Base-by-base conservation (phyloP, 2,888 invertebrate genomes). In the Tolmerus cingulatus region DNA sequence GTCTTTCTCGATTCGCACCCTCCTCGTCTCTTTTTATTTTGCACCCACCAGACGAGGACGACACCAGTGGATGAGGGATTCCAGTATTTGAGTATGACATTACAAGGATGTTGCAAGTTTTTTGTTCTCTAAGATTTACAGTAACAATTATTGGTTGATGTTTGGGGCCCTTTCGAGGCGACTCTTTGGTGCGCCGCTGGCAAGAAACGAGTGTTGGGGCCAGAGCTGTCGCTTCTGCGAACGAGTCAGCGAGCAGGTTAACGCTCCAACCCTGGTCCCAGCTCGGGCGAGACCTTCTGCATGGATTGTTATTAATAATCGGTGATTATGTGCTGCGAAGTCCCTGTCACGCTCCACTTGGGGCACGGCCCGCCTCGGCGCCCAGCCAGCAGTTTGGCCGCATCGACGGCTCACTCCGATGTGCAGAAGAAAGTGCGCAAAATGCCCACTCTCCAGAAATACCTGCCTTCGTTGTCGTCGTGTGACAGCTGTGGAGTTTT, bases 21-120 rank as follows among this genome's bases (percentile, higher is more conserved):
- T 85, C 43, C 27, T 74, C 34, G 27, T 74, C 46, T 74, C 84
- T 84, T 74, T 84, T 84, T n/a, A 46, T 85, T 85, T 74, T 46
- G 43, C 74, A 85, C 74, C 74, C n/a, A 74, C 37, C 27, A 85
- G 85, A 85, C 66, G 82, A 84, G 37, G 82, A 84, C 82, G 66
- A 66, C 82, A 84, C 34, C n/a, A 84, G 37, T 74, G 30, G 43
- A 74, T 85, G 46, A 85, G 74, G 46, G 85, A 85, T 85, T 85
- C 85, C 85, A 85, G 85, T 85, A 85, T 37, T 74, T 85, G 74
- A 85, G 85, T 85, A 85, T 85, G 43, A 43, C 74, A 66, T 74
- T 30, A 57, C 46, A 74, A n/a, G 27, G 16, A 66, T 37, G 66
- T 57, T 84, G 82, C 66, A 23, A 84, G 46, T 85, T n/a, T 40